These are phyloP conservation scores for Cryptosula pallasiana DNA, from an alignment of 2,888 invertebrate genomes.

Conservation along the genomic window DNA sequence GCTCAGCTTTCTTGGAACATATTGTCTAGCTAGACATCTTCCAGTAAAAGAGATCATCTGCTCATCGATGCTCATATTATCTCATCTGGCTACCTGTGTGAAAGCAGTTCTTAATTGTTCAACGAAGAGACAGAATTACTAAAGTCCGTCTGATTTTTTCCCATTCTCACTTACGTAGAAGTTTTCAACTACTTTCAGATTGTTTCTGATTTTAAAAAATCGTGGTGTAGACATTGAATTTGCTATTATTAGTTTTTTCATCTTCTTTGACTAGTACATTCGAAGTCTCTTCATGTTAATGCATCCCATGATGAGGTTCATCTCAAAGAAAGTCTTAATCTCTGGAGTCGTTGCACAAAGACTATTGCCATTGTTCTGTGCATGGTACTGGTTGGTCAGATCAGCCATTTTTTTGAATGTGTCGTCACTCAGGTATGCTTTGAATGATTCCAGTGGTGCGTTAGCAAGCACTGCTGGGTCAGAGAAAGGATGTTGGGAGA, in stretches of 20 bases:
- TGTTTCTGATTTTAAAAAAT: not conserved
- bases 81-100: not conserved
- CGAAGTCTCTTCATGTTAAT: not conserved
- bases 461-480: not conserved
- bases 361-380: not conserved
- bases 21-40: not conserved
- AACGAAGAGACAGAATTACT: not conserved
- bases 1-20: not conserved
- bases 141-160: not conserved
- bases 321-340: not conserved
- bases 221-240: not conserved
- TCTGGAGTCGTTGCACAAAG: not conserved
- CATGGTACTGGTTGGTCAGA: not conserved
- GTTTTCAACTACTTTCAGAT: not conserved
- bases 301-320: not conserved
- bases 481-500: not conserved
- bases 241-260: no score
- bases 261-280: not conserved
- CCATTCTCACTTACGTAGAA: not conserved
- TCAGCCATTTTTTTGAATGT: not conserved
- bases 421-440: not conserved
- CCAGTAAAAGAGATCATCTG: not conserved
- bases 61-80: not conserved
- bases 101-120: not conserved
- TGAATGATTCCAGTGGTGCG: not conserved